These are phyloP conservation scores for Catostomus latipinnis DNA, from an alignment of 2,797 vertebrate genomes.

Conservation along the genomic window DNA sequence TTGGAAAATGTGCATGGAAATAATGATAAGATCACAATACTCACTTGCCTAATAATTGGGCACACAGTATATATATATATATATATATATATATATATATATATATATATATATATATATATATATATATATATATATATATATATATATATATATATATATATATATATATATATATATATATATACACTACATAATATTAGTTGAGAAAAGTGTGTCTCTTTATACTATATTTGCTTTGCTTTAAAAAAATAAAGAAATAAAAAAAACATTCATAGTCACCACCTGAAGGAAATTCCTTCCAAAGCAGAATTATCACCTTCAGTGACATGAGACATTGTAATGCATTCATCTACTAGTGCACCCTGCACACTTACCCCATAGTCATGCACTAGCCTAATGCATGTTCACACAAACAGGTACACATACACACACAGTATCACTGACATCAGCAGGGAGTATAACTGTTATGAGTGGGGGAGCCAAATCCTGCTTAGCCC, in stretches of 20 bases:
- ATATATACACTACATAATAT: no score
- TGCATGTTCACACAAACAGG: constrained; percentile 11
- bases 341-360: background rate
- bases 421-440: constrained; percentile 8
- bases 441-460: constrained; percentile 69
- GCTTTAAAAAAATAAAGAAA: background rate
- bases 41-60: no score
- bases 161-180: no score
- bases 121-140: no score
- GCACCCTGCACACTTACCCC: constrained; percentile 33
- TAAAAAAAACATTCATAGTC: background rate
- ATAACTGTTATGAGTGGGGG: constrained; percentile 75
- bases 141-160: no score
- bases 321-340: constrained; percentile 13
- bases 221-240: background rate
- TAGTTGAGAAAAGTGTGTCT: no score
- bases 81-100: no score
- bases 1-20: no score
- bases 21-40: no score
- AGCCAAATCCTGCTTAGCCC: constrained; percentile 80
- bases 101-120: no score
- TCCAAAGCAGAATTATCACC: background rate
- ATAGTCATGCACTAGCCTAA: constrained; percentile 12
- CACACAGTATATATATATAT: no score
- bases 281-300: background rate